These are phyloP conservation scores for Tanytarsus gracilentus DNA, from an alignment of 2,888 invertebrate species.

Conservation along the genomic window DNA sequence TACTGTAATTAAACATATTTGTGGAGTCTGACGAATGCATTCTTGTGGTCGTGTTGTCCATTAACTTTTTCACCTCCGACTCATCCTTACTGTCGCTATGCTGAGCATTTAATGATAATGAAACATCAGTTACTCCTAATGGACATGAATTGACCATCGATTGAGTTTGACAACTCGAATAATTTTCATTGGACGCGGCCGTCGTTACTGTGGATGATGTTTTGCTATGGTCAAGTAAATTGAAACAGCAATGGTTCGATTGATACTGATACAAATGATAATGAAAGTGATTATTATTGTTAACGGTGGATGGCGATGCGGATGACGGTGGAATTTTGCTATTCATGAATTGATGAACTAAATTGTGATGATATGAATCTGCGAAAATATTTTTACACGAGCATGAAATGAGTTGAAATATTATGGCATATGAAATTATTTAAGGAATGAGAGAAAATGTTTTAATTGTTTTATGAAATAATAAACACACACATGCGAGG, in stretches of 20 bases:
- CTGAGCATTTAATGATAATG: conserved; percentile 3
- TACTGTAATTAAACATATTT: not conserved
- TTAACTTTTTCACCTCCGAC: too few species aligned
- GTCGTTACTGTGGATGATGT: conserved; percentile 28
- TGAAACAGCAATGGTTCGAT: conserved; percentile 21
- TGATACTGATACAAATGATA: conserved; percentile 28
- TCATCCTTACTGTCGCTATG: not conserved
- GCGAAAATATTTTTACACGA: not conserved
- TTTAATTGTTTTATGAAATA: not conserved
- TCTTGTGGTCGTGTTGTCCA: not conserved
- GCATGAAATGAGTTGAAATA: too few species aligned
- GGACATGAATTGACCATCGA: conserved; percentile 7
- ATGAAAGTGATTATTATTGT: conserved; percentile 24
- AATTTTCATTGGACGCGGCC: conserved; percentile 22
- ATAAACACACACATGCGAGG: not conserved
- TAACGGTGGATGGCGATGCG: conserved; percentile 6
- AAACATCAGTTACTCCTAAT: not conserved
- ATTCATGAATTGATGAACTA: conserved; percentile 26
- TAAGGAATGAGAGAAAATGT: not conserved
- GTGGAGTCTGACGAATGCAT: conserved; percentile 4
- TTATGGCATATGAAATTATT: not conserved
- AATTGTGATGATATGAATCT: conserved; percentile 13
- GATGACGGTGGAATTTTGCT: conserved; percentile 16
- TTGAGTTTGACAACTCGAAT: conserved; percentile 6
- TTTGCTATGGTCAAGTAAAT: conserved; percentile 26